These are phyloP conservation scores for Syngnathus rostellatus DNA, from an alignment of 2,797 vertebrate genomes.

Conservation along the genomic window DNA sequence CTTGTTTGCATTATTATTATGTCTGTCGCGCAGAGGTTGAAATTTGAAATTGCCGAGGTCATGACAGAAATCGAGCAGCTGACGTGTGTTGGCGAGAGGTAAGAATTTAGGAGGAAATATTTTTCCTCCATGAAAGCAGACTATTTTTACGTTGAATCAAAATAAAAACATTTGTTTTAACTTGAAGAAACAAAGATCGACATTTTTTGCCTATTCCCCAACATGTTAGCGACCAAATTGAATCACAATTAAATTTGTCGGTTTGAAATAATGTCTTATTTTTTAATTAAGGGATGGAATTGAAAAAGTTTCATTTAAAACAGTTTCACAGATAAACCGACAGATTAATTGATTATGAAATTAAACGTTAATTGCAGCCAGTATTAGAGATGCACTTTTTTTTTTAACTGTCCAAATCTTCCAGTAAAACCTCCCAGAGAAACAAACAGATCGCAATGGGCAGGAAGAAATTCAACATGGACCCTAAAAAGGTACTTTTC, in stretches of 20 bases:
- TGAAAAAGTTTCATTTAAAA: no score
- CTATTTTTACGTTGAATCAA: no score
- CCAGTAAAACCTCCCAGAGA: conserved; percentile 91
- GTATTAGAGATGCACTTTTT: neutral
- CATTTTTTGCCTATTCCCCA: no score
- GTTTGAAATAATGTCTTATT: no score
- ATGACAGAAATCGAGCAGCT: conserved; percentile 98
- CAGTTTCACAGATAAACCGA: no score
- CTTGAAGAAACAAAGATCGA: no score
- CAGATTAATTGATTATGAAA: no score
- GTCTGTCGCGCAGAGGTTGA: conserved; percentile 77
- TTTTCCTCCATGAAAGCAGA: no score
- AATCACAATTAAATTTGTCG: no score
- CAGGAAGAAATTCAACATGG: conserved; percentile 99
- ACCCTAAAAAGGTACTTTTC: conserved; percentile 86
- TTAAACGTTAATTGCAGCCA: no score
- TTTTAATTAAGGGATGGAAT: no score
- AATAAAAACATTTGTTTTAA: neutral
- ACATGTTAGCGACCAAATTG: no score
- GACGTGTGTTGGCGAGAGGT: conserved; percentile 92
- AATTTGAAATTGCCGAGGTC: conserved; percentile 95
- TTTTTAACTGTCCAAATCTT: conserved; percentile 2
- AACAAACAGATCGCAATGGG: conserved; percentile 97
- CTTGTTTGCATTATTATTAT: neutral
- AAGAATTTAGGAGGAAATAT: conserved; percentile 13